Conservation (phyloP, 2,888 invertebrate genomes). For the Hyposoter dolosus region DNA sequence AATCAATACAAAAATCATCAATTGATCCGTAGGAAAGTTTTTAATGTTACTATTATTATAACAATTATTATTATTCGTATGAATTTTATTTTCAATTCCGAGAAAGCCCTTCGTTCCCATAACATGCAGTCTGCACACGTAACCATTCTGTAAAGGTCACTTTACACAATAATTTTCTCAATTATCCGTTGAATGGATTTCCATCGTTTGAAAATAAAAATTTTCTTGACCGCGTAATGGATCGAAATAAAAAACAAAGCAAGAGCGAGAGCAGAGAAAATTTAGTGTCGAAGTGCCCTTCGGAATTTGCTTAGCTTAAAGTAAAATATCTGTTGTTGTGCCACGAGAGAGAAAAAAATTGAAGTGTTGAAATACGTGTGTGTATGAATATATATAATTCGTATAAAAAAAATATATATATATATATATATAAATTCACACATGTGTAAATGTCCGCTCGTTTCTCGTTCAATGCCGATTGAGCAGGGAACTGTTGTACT, state of each 20-base stretch:
- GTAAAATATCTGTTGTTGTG: slow-evolving; percentile 56
- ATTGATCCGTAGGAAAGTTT: not conserved
- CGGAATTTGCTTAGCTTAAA: slow-evolving; percentile 55
- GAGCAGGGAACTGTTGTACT: slow-evolving; percentile 38
- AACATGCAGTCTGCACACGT: slow-evolving; percentile 50
- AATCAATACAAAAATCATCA: not conserved
- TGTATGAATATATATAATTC: slow-evolving; percentile 4
- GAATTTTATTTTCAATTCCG: not conserved
- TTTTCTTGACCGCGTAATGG: not conserved
- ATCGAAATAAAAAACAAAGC: not conserved
- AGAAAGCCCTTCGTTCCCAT: not conserved
- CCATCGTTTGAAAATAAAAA: not conserved
- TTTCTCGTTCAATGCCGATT: slow-evolving; percentile 48
- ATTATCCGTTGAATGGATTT: not conserved
- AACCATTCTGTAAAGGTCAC: slow-evolving; percentile 55
- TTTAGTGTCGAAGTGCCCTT: slow-evolving; percentile 55
- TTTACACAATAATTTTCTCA: slow-evolving; percentile 47
- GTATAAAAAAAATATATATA: not conserved
- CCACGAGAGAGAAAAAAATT: slow-evolving; percentile 56
- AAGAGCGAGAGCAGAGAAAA: not conserved
- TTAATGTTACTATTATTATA: not conserved
- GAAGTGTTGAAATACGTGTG: slow-evolving; percentile 30
- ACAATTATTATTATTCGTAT: not conserved
- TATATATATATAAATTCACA: slow-evolving; percentile 12
- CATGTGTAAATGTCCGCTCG: slow-evolving; percentile 42